Evolutionary conservation across 2,113 vertebrate species (phyloP).

Genomic region (Syngnathus floridae): DNA sequence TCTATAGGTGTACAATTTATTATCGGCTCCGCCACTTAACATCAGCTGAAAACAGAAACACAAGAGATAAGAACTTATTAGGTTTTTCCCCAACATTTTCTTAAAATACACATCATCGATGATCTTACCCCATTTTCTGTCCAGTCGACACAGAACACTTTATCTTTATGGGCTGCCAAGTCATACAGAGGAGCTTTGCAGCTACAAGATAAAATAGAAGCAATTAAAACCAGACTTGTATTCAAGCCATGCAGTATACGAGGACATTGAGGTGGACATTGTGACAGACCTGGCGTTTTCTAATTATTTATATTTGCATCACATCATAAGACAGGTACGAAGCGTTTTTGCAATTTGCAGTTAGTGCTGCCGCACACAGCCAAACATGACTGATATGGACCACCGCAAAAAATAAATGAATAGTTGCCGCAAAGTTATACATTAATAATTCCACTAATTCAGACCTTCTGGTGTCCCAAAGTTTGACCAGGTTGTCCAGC

Average conservation of each 20-base stretch:
- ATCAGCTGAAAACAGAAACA: constrained; percentile 73
- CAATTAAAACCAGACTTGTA: not conserved
- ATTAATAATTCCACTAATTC: not conserved
- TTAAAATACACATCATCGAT: not conserved
- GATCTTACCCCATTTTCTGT: constrained; percentile 86
- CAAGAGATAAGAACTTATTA: not conserved
- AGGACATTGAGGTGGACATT: no score
- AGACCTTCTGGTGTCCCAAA: constrained; percentile 97
- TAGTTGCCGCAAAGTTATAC: no score
- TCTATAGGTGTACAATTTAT: constrained; percentile 93
- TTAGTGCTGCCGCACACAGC: no score
- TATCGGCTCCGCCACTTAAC: constrained; percentile 93
- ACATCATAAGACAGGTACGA: not conserved
- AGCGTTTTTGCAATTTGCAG: no score
- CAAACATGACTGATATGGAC: no score
- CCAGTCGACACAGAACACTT: constrained; percentile 95
- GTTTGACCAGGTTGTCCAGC: constrained; percentile 91
- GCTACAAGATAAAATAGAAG: constrained; percentile 55
- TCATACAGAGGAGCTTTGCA: constrained; percentile 95
- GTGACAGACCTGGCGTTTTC: no score
- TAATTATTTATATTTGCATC: not conserved
- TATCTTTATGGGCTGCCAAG: constrained; percentile 93
- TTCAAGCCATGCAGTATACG: not conserved
- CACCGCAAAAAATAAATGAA: no score
- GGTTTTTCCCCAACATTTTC: not conserved